phyloP scores from a whole-genome alignment of 2,888 invertebrate genomes.

The Brenthis daphne region DNA sequence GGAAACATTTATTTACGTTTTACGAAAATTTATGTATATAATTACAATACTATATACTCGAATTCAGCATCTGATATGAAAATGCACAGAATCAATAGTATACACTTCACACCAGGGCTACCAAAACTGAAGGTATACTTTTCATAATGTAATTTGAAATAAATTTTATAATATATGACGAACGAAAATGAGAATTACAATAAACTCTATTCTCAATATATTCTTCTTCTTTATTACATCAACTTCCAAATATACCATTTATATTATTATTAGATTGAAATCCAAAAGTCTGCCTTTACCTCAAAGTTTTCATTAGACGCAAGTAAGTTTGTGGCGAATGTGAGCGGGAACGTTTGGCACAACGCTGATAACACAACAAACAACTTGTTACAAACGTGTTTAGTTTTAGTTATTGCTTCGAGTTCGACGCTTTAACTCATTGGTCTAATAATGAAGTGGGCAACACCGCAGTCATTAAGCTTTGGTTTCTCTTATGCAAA shows the following conservation, averaged over 20 bases:
- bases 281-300: conserved; percentile 54
- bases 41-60: no score
- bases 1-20: conserved; percentile 1
- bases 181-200: no score
- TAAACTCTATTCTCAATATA: no score
- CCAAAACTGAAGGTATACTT: no score
- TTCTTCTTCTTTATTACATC: no score
- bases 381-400: conserved; percentile 82
- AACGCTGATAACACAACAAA: conserved; percentile 80
- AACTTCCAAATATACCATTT: background rate
- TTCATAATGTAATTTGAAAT: no score
- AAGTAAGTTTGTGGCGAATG: conserved; percentile 74
- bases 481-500: conserved; percentile 31
- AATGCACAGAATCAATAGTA: no score
- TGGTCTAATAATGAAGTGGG: conserved; percentile 77
- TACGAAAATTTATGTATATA: no score
- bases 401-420: conserved; percentile 80
- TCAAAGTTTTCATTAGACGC: conserved; percentile 75
- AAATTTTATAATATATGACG: no score
- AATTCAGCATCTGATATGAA: no score
- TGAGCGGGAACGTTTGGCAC: conserved; percentile 75
- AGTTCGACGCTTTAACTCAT: conserved; percentile 79
- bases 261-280: conserved; percentile 43
- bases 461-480: conserved; percentile 64
- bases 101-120: no score